Base-by-base conservation (phyloP, 2,113 vertebrate genomes). In the Scolopax mira region DNA sequence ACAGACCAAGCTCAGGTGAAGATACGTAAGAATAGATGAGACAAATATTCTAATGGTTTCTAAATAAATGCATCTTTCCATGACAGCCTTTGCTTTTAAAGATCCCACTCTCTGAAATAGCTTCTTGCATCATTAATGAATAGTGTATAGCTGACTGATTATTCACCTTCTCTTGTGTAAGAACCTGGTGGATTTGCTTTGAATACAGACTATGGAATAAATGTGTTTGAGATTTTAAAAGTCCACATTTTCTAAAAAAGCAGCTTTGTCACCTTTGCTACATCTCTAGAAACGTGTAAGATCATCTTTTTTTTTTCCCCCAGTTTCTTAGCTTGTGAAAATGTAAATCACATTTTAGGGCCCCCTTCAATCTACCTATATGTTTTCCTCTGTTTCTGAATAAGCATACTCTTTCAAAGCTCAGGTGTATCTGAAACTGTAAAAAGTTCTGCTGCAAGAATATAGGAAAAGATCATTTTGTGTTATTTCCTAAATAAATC, bases 1-100 rank as follows among this genome's bases (percentile, higher is more conserved):
- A 48, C 33, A 94, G 77, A 46, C 22, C 83, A 75, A 92, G 41
- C 79, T 90, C 79, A 93, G 95, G 87, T 94, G 78, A 91, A 52
- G 49, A 66, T 87, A 65, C n/a, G 44, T 49, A 87, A 92, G 66
- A 84, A 87, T 5, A 87, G 30, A 62, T 83, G 77, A 89, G 35
- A 61, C 18, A 89, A 75, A 81, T 82, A 86, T 88, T 91, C 54
- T 88, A 90, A 83, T 77, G 31, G 14, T 46, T 90, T 90, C 44
- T 75, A 85, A 96, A 91, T 85, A 90, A 94, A 87, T 89, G 41
- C 73, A 79, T 67, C 44, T 91, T 94, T 55, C 52, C 28, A 15
- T 65, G 70, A 35, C 55, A 89, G 11, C 15, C 1, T 74, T 90
- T 87, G 35, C 48, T 89, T 94, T 89, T 85, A 73, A 89, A 91